A percentile compares a stretch with the other conserved stretches of the same genome.
Conservation (phyloP, 2,797 vertebrate species). For the Pipistrellus pygmaeus region DNA sequence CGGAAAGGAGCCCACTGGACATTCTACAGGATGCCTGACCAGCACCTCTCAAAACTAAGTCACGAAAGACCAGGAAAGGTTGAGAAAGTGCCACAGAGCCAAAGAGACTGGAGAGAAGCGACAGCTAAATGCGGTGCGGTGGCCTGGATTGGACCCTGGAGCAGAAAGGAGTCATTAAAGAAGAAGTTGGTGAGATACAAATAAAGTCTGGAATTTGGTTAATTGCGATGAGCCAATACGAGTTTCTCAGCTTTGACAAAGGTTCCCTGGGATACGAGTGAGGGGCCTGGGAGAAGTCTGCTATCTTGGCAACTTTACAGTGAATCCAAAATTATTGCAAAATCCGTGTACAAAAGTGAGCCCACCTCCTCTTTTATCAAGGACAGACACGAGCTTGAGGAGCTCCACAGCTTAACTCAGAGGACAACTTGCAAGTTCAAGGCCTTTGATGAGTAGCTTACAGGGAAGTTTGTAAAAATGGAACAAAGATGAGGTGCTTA, state of each 20-base stretch:
- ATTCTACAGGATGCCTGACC: neutral
- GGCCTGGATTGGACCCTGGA: neutral
- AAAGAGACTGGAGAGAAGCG: neutral
- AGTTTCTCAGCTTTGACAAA: neutral
- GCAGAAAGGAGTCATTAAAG: neutral
- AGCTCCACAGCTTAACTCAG: neutral
- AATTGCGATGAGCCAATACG: neutral
- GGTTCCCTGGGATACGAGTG: neutral
- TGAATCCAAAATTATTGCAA: neutral
- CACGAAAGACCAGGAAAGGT: neutral
- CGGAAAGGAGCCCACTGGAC: neutral
- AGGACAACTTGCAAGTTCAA: neutral
- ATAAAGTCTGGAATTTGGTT: neutral
- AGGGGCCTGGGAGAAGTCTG: neutral
- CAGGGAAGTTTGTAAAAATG: neutral
- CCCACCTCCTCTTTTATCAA: neutral
- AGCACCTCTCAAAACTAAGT: neutral
- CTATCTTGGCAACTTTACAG: neutral
- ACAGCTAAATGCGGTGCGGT: accelerated
- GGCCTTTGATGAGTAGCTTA: neutral
- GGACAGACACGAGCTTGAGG: neutral
- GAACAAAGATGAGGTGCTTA: neutral
- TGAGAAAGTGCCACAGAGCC: neutral
- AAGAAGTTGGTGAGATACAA: neutral
- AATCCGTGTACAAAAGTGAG: neutral